Conservation (phyloP, 2,113 vertebrate genomes). For the Erythrocercus mccallii region DNA sequence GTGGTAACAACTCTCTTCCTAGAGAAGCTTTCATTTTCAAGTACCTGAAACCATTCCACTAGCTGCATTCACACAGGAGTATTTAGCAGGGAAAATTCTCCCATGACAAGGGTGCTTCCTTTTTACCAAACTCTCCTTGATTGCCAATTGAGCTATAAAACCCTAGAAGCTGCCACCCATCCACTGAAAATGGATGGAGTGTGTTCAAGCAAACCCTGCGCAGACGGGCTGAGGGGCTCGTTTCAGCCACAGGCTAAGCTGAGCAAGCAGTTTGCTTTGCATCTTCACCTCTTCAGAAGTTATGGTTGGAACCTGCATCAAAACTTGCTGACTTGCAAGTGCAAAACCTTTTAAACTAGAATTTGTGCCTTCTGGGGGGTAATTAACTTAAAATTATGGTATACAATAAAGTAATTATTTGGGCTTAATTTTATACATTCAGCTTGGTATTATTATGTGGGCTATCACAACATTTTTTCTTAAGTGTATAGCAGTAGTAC, state of each 20-base stretch:
- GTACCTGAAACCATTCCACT: background rate
- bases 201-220: background rate
- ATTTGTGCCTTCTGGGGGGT: background rate
- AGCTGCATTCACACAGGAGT: background rate
- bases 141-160: background rate
- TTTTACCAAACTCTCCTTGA: background rate
- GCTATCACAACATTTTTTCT: background rate
- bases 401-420: background rate
- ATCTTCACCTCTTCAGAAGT: background rate
- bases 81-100: background rate
- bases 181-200: background rate
- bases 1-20: background rate
- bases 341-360: background rate
- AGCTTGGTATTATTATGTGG: background rate
- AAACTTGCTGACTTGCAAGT: background rate
- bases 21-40: background rate
- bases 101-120: background rate
- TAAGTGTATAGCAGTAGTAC: background rate
- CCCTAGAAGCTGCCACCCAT: background rate
- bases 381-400: background rate
- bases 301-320: fast-evolving
- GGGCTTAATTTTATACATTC: background rate
- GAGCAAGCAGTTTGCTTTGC: background rate
- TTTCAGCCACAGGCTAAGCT: background rate
- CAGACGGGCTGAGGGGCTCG: background rate